These are phyloP conservation scores for Platanista minor DNA, from an alignment of 2,113 vertebrate genomes.

Conservation along the genomic window DNA sequence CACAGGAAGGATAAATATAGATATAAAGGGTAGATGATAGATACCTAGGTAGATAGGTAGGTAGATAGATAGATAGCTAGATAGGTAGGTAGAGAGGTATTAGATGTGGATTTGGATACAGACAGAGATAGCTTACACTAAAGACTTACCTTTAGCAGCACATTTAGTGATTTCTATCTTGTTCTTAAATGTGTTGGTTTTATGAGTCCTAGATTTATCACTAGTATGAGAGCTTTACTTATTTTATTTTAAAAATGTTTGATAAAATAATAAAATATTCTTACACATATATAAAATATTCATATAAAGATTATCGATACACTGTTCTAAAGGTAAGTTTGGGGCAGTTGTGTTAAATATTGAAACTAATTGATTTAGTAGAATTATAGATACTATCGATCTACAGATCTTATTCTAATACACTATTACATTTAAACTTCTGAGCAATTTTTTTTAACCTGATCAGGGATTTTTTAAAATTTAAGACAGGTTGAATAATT, in stretches of 20 bases:
- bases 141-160: background rate
- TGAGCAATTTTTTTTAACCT: background rate
- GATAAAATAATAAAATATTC: background rate
- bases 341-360: too few relatives aligned
- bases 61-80: fast-evolving
- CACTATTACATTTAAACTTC: background rate
- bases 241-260: background rate
- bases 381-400: background rate
- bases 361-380: background rate
- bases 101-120: background rate
- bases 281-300: background rate
- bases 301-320: background rate
- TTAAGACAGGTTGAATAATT: background rate
- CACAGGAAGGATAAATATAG: background rate
- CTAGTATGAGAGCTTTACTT: background rate
- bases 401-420: background rate
- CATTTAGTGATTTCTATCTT: background rate
- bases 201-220: background rate
- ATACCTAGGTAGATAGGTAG: fast-evolving
- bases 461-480: background rate
- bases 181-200: background rate
- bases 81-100: background rate
- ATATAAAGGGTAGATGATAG: background rate
- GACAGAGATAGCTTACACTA: too few relatives aligned
- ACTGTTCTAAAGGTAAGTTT: background rate